Evolutionary conservation across 1,140 invertebrate genomes (phyloP).

Genomic region (Helicoverpa zea): DNA sequence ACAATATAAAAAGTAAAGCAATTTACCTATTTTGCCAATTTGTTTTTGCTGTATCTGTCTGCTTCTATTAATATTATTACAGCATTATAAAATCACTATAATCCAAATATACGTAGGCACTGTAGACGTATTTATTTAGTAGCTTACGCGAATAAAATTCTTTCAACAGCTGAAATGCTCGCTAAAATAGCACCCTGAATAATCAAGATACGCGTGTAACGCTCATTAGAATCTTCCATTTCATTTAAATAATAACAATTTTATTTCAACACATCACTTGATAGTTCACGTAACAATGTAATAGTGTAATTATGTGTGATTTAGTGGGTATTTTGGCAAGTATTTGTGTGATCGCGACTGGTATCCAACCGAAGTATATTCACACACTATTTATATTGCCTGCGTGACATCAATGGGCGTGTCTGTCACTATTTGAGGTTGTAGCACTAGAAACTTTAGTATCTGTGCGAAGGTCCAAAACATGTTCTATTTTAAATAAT

Average conservation of each 20-base stretch:
- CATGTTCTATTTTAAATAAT: neutral
- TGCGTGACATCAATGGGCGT: conserved; percentile 33
- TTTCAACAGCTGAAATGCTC: conserved; percentile 17
- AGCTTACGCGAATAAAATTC: conserved; percentile 37
- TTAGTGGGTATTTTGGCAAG: conserved; percentile 42
- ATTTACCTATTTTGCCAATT: neutral
- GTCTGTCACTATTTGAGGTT: conserved; percentile 36
- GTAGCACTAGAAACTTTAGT: conserved; percentile 28
- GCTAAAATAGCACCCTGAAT: conserved; percentile 15
- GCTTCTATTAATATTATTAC: no score
- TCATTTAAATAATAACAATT: conserved; percentile 14
- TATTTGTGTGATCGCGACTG: conserved; percentile 15
- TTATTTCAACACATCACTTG: conserved; percentile 19
- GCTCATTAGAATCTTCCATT: conserved; percentile 30
- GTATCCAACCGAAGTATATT: conserved; percentile 8
- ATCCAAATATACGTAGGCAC: no score
- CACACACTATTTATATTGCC: conserved; percentile 32
- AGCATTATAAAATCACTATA: no score
- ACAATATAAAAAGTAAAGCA: no score
- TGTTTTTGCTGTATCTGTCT: neutral
- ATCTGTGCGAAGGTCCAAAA: neutral
- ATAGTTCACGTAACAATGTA: conserved; percentile 25
- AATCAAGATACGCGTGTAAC: conserved; percentile 10
- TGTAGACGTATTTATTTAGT: neutral
- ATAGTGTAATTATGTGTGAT: conserved; percentile 37